Percentiles rank a stretch among this genome's conserved stretches.
Evolutionary conservation across 1,140 invertebrate species (phyloP).

Genomic region (Halesus radiatus): DNA sequence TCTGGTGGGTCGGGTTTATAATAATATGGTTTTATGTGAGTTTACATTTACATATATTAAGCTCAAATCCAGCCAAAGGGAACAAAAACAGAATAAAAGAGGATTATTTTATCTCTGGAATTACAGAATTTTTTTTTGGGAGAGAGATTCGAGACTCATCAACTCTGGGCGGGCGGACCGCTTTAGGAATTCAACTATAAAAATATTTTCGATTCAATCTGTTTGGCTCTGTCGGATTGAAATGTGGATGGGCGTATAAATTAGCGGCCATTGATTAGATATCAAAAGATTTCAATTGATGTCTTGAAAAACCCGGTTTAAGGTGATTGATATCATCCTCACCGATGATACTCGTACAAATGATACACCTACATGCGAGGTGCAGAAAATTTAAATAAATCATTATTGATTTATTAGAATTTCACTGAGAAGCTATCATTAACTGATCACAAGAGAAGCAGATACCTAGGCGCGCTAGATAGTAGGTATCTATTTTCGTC

Average conservation of each 20-base stretch:
- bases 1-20: conserved; percentile 5
- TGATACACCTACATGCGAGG: too few relatives aligned
- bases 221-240: conserved; percentile 11
- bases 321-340: too few relatives aligned
- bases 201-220: conserved; percentile 19
- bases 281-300: conserved; percentile 14
- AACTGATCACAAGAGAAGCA: too few relatives aligned
- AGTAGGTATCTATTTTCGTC: too few relatives aligned
- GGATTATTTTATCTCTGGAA: conserved; percentile 33
- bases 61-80: not conserved
- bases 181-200: conserved; percentile 24
- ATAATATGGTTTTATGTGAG: too few relatives aligned
- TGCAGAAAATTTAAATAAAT: too few relatives aligned
- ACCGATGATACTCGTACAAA: too few relatives aligned
- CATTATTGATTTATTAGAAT: too few relatives aligned
- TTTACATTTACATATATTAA: not conserved
- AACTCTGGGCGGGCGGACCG: conserved; percentile 1
- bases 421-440: too few relatives aligned
- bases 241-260: conserved; percentile 28
- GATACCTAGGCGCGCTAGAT: too few relatives aligned
- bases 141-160: not conserved
- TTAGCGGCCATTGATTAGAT: conserved; percentile 10
- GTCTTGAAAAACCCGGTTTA: not conserved
- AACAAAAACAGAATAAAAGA: conserved; percentile 13
- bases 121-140: conserved; percentile 13